A percentile compares a stretch with the other conserved stretches of the same genome.
These are phyloP conservation scores for Drosophila silvestris DNA, from an alignment of 2,888 invertebrate species.

Conservation along the genomic window DNA sequence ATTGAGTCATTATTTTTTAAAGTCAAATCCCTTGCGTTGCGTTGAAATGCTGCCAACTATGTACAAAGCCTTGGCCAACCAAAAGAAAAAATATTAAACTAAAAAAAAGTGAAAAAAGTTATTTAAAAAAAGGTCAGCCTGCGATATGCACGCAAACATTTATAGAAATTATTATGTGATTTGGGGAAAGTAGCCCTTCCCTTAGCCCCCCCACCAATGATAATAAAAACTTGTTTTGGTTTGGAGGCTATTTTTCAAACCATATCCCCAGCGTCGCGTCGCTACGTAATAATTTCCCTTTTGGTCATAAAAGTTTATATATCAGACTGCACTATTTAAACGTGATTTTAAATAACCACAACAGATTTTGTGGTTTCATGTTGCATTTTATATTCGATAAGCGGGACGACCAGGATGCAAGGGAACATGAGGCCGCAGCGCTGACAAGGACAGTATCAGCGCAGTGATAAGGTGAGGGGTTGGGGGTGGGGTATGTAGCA, in stretches of 20 bases:
- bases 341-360: conserved; percentile 77
- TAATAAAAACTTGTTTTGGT: conserved; percentile 20
- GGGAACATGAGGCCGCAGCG: conserved; percentile 26
- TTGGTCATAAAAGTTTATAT: conserved; percentile 69
- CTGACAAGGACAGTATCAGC: conserved; percentile 40
- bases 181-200: conserved; percentile 25
- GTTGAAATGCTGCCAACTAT: conserved; percentile 16
- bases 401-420: conserved; percentile 45
- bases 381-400: conserved; percentile 73
- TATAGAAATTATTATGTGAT: conserved; percentile 75
- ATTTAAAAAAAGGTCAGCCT: conserved; percentile 4
- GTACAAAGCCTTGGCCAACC: conserved; percentile 20
- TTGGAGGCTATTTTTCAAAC: conserved; percentile 35
- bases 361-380: conserved; percentile 77
- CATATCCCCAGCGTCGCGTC: conserved; percentile 37
- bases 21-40: conserved; percentile 58
- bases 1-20: conserved; percentile 58
- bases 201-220: neutral
- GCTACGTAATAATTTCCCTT: conserved; percentile 67
- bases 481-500: conserved; percentile 3
- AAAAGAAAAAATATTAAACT: conserved; percentile 15
- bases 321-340: conserved; percentile 61
- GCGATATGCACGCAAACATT: conserved; percentile 71
- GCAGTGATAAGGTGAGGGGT: conserved; percentile 17
- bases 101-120: conserved; percentile 14